Evolutionary conservation across 1,140 invertebrate species (phyloP).

Genomic region (Tyrophagus putrescentiae): DNA sequence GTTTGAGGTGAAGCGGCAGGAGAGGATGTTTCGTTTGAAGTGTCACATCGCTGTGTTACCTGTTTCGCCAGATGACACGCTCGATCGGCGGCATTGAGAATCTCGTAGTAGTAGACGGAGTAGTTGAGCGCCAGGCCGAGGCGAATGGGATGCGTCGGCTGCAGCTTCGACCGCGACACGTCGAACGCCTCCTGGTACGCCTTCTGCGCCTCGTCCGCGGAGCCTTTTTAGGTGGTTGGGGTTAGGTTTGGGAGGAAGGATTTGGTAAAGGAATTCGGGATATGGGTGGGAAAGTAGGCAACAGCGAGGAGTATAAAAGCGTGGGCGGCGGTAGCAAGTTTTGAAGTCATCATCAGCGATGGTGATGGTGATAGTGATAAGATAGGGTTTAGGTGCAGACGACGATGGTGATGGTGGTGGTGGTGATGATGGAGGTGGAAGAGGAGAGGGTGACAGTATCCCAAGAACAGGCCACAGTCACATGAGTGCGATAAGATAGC

Average conservation of each 20-base stretch:
- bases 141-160: slow-evolving; percentile 94
- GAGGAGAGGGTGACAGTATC: neutral
- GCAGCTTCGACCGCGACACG: slow-evolving; percentile 95
- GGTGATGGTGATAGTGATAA: too few relatives aligned
- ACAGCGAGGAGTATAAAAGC: neutral
- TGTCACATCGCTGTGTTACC: too few relatives aligned
- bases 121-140: slow-evolving; percentile 96
- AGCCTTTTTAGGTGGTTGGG: slow-evolving; percentile 30
- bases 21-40: too few relatives aligned
- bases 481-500: neutral
- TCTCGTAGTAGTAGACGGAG: slow-evolving; percentile 99
- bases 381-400: too few relatives aligned
- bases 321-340: neutral
- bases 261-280: too few relatives aligned
- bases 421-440: neutral
- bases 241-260: neutral
- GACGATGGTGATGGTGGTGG: neutral
- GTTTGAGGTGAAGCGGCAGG: too few relatives aligned
- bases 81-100: slow-evolving; percentile 92
- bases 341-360: too few relatives aligned
- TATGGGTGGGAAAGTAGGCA: neutral
- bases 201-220: slow-evolving; percentile 93
- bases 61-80: slow-evolving; percentile 97
- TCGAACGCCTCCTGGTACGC: slow-evolving; percentile 97
- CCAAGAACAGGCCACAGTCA: neutral